These are phyloP conservation scores for Serinus canaria DNA, from an alignment of 2,113 vertebrate genomes.

Conservation along the genomic window DNA sequence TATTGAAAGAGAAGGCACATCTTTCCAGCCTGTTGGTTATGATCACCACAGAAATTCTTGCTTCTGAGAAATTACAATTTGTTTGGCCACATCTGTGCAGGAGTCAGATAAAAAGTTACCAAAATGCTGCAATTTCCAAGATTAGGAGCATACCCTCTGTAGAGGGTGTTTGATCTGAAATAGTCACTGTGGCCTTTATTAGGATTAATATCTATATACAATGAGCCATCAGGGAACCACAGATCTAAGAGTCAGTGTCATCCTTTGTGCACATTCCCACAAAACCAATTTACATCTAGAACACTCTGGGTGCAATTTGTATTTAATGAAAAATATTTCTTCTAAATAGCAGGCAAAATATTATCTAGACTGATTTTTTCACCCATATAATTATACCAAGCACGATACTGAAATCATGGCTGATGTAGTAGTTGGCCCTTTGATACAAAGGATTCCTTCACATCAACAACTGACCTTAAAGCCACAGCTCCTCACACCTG, in stretches of 20 bases:
- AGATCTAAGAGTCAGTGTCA: not conserved
- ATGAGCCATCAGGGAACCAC: not conserved
- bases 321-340: not conserved
- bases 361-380: not conserved
- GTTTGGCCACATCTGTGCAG: not conserved
- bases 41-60: not conserved
- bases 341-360: not conserved
- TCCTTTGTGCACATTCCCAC: not conserved
- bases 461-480: not conserved
- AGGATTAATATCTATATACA: not conserved
- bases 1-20: not conserved
- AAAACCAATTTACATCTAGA: not conserved
- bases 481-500: not conserved
- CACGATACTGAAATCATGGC: not conserved
- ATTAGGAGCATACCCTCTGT: not conserved
- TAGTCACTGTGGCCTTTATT: not conserved
- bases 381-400: not conserved
- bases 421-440: not conserved
- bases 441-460: not conserved
- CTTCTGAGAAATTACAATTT: not conserved
- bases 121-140: not conserved
- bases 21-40: not conserved
- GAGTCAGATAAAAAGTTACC: not conserved
- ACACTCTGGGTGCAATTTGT: not conserved
- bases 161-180: not conserved